Evolutionary conservation across 2,797 vertebrate species (phyloP), one percentile per base, ranked within the genome.

Genomic region (Enteromius treurensis): DNA sequence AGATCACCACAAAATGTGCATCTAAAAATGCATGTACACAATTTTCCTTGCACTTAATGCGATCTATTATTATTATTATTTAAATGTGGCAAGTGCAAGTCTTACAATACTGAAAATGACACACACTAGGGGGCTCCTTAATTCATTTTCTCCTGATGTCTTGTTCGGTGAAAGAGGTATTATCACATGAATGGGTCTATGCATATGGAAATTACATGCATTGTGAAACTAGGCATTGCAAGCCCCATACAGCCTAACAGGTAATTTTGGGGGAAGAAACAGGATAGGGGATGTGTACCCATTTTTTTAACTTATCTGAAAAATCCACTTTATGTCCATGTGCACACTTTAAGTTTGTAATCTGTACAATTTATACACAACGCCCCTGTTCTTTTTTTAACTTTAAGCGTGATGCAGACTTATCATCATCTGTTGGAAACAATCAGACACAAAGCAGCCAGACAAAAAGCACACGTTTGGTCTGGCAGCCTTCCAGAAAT

Each of bases 401-500:
- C 58, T 14, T 15, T 29, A 29, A 62, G 5, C 1, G 23, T 62
- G 26, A 15, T 62, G 13, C 26, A 62, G 23, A 15, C 60, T 29
- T 62, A 9, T 26, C 55, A 60, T 14, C 23, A 62, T 62, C 14
- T 62, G 58, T 29, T 62, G 26, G 23, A 29, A 62, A 62, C 60
- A 62, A 64, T 79, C 6, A 55, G 19, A 86, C 23, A 85, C 21
- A 11, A 74, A 26, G 26, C 1, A 2, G 23, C 60, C 55, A 60
- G 13, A 71, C 65, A 79, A 77, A 68, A 65, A 67, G 34, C 23
- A 11, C 79, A 78, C 64, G 19, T 73, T 83, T 69, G 62, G 69
- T 47, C 47, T 37, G 80, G 37, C 69, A 40, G 67, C 55, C 58
- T 45, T 80, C 85, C 76, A 65, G 85, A 87, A 88, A 88, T 86